Evolutionary conservation across 2,888 invertebrate genomes (phyloP).

Genomic region (Tineola bisselliella): DNA sequence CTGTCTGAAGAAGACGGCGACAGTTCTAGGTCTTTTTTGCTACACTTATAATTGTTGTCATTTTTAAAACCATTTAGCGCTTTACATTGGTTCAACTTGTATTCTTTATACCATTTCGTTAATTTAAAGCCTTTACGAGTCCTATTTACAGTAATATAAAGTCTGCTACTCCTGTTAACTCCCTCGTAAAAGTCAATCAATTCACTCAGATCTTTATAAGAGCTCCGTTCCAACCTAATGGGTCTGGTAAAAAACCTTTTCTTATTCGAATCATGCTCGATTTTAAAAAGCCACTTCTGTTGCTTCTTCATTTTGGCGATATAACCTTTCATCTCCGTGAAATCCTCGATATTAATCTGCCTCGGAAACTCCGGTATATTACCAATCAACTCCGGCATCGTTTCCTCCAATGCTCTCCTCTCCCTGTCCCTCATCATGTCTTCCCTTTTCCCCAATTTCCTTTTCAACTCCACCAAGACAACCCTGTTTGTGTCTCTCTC

Average conservation of each 20-base stretch:
- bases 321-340: slow-evolving; percentile 35
- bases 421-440: slow-evolving; percentile 60
- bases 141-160: slow-evolving; percentile 27
- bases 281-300: slow-evolving; percentile 21
- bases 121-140: slow-evolving; percentile 23
- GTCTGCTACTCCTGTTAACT: slow-evolving; percentile 30
- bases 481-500: slow-evolving; percentile 48
- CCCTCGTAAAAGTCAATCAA: slow-evolving; percentile 28
- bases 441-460: slow-evolving; percentile 54
- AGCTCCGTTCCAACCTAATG: neutral
- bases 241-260: neutral
- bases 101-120: slow-evolving; percentile 29
- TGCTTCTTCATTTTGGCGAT: slow-evolving; percentile 33
- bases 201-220: slow-evolving; percentile 24
- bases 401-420: slow-evolving; percentile 52
- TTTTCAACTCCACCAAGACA: slow-evolving; percentile 48
- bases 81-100: slow-evolving; percentile 14
- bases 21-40: slow-evolving; percentile 45
- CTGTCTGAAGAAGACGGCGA: slow-evolving; percentile 42
- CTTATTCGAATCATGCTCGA: slow-evolving; percentile 15
- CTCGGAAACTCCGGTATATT: slow-evolving; percentile 53
- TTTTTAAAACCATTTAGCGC: slow-evolving; percentile 24
- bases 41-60: slow-evolving; percentile 27
- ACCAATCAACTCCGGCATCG: slow-evolving; percentile 50
- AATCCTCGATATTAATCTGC: slow-evolving; percentile 44